A percentile compares a stretch with the other conserved stretches of the same genome.
phyloP scores from a whole-genome alignment of 2,888 invertebrate genomes.

The Pristionchus arcanus region DNA sequence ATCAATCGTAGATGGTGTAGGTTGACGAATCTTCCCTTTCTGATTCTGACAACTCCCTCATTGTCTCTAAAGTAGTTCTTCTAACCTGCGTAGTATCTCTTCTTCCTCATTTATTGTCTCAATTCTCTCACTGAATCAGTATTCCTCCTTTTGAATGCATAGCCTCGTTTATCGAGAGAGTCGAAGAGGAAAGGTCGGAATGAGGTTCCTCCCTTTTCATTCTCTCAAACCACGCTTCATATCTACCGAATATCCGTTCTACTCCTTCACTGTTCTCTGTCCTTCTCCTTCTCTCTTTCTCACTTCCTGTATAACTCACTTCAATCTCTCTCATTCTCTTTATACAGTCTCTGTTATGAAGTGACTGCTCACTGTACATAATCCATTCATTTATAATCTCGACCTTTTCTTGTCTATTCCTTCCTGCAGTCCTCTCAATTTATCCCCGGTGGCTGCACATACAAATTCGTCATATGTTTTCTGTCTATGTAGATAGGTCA shows the following conservation, averaged over 20 bases:
- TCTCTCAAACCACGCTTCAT: conserved; percentile 54
- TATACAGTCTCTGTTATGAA: conserved; percentile 20
- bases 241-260: background rate
- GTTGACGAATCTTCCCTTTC: conserved; percentile 36
- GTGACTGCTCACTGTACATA: conserved; percentile 12
- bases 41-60: conserved; percentile 36
- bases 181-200: conserved; percentile 17
- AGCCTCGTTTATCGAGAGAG: conserved; percentile 24
- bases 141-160: conserved; percentile 17
- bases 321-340: conserved; percentile 39
- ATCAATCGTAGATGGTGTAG: conserved; percentile 8
- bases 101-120: background rate
- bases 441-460: background rate
- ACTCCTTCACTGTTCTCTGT: background rate
- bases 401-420: background rate
- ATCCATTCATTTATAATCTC: conserved; percentile 32
- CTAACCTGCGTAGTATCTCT: background rate
- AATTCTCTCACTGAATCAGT: conserved; percentile 34
- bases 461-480: background rate
- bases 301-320: conserved; percentile 48
- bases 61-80: background rate
- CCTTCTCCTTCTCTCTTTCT: background rate
- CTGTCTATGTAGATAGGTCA: background rate
- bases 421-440: background rate
- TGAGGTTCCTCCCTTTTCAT: conserved; percentile 55